These are phyloP conservation scores for Pogonus chalceus DNA, from an alignment of 1,140 invertebrate species.

Conservation along the genomic window DNA sequence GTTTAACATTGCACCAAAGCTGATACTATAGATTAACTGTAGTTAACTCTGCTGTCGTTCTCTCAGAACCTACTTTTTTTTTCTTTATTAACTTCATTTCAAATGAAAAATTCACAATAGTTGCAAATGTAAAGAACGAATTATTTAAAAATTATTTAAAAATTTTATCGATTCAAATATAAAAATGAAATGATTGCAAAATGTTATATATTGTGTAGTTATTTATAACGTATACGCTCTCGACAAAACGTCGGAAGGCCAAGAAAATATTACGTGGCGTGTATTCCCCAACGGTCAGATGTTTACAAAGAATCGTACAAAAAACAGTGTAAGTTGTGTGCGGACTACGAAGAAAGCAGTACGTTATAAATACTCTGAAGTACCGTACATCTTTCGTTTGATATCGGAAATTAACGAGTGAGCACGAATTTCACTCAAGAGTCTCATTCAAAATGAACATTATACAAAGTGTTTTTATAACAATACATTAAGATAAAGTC, in stretches of 20 bases:
- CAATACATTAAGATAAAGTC: not conserved
- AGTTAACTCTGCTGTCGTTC: no score
- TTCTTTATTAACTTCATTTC: no score
- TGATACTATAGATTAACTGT: no score
- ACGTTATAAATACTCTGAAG: conserved; percentile 1
- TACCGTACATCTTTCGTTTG: conserved; percentile 1
- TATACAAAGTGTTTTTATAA: no score
- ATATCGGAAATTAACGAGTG: not conserved
- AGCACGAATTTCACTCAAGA: not conserved
- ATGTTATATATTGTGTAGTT: conserved; percentile 5
- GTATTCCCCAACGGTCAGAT: not conserved
- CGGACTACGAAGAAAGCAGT: not conserved
- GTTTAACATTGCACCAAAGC: no score
- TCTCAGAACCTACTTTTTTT: no score
- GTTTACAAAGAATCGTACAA: conserved; percentile 1
- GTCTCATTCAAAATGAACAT: not conserved
- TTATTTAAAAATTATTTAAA: no score
- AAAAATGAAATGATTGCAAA: conserved; percentile 4
- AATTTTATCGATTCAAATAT: not conserved
- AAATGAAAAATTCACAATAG: no score
- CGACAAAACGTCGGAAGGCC: conserved; percentile 1
- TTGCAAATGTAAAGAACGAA: no score
- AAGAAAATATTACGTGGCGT: conserved; percentile 5
- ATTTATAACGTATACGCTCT: conserved; percentile 7
- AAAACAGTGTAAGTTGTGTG: not conserved